Evolutionary conservation across 1,140 invertebrate species (phyloP).

Genomic region (Dreissena rostriformis): DNA sequence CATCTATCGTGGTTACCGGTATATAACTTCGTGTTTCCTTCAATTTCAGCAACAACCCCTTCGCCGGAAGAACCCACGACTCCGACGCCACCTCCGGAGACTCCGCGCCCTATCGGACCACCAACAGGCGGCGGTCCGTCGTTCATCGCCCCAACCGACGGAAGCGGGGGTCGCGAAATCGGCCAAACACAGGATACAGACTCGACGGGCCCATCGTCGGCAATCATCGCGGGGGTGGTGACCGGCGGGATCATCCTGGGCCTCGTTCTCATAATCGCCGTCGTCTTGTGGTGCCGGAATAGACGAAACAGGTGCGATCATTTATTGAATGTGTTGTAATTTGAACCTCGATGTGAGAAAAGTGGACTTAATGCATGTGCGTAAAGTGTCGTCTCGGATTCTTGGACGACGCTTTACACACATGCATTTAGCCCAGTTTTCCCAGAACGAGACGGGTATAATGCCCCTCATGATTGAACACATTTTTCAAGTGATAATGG

Average conservation of each 20-base stretch:
- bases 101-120: not conserved
- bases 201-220: not conserved
- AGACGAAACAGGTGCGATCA: constrained; percentile 31
- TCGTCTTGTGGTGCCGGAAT: constrained; percentile 41
- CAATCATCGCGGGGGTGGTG: constrained; percentile 37
- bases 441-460: too few relatives aligned
- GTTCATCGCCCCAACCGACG: not conserved
- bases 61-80: not conserved
- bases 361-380: too few relatives aligned
- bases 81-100: not conserved
- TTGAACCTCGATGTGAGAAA: too few relatives aligned
- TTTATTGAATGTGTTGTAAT: too few relatives aligned
- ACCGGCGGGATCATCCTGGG: constrained; percentile 38
- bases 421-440: too few relatives aligned
- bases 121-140: not conserved
- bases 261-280: constrained; percentile 28
- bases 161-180: not conserved
- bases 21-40: too few relatives aligned
- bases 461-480: too few relatives aligned
- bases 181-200: not conserved
- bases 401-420: too few relatives aligned
- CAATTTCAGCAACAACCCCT: too few relatives aligned
- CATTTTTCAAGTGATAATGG: too few relatives aligned
- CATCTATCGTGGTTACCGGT: too few relatives aligned
- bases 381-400: too few relatives aligned